Base-by-base conservation (phyloP, 2,113 vertebrate species). In the Ceuthmochares aereus region DNA sequence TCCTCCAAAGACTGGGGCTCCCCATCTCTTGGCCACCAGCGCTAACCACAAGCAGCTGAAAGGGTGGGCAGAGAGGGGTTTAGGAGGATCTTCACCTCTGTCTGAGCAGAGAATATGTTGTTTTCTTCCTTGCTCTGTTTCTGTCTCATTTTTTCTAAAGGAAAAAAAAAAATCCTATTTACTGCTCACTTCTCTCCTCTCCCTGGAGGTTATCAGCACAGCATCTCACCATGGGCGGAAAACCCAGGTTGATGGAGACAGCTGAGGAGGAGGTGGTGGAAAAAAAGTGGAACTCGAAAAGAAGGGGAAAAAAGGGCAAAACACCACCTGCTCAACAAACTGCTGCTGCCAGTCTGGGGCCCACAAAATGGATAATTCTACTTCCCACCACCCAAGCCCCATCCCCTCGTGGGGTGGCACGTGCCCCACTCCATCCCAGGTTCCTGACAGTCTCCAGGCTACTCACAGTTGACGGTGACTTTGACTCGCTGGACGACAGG, bases 381-480 rank as follows among this genome's bases (percentile, higher is more conserved):
- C 34, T 40, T 37, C 42, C 45, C 30, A 16, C 22, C 1, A 0
- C 32, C 15, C 1, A 22, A 14, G 18, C 18, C 43, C 77, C 43
- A 8, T 14, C 67, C 49, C 54, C 67, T 49, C 0, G 1, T 4
- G 30, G 27, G 66, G 78, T 4, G 7, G 55, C 37, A n/a, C 0
- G 43, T 10, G 36, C n/a, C 49, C 30, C 26, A 0, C 2, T 14
- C 17, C 27, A 6, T 29, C 25, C 79, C 60, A 3, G 10, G 1
- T 10, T 27, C 37, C 45, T 2, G 26, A 0, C 2, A 5, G 11
- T 32, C 43, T 8, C 2, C 9, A 1, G 23, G 20, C 8, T 20
- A 98, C 99, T 99, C 96, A 99, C 99, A 99, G 98, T 99, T 99
- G 91, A 99, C 99, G 4, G 98, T 99, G 97, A 99, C 98, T 98